Percentiles rank a stretch among this genome's conserved stretches.
Conservation (phyloP, 2,888 invertebrate species). For the Troides aeacus region DNA sequence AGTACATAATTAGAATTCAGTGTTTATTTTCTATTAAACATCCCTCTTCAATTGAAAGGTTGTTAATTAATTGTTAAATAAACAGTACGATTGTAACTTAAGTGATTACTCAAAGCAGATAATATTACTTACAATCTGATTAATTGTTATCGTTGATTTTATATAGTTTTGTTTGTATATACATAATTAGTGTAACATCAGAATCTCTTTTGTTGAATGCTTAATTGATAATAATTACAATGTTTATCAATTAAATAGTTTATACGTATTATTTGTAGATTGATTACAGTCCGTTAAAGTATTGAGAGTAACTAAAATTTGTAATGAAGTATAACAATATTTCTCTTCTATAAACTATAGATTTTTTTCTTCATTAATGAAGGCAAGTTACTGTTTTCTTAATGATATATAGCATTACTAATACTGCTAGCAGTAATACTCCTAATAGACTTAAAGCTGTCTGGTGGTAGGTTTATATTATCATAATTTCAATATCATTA, state of each 20-base stretch:
- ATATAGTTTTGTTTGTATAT: slow-evolving; percentile 7
- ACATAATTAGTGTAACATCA: not conserved
- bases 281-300: not conserved
- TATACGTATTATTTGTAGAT: not conserved
- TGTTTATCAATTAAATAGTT: not conserved
- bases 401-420: too few species aligned
- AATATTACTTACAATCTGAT: slow-evolving; percentile 5
- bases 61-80: slow-evolving; percentile 25
- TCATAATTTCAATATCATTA: too few species aligned
- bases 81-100: slow-evolving; percentile 15
- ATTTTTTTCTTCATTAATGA: too few species aligned
- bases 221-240: not conserved
- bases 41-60: slow-evolving; percentile 14
- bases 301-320: not conserved
- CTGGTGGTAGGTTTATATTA: too few species aligned
- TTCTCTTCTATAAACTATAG: too few species aligned
- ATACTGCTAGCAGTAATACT: too few species aligned
- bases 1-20: not conserved
- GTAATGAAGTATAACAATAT: not conserved
- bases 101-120: slow-evolving; percentile 13
- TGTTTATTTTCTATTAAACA: slow-evolving; percentile 17
- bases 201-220: not conserved
- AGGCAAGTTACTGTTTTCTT: too few species aligned
- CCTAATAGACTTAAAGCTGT: too few species aligned
- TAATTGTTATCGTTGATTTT: not conserved